Conservation (phyloP, 2,888 invertebrate genomes). For the Tolmerus cingulatus region DNA sequence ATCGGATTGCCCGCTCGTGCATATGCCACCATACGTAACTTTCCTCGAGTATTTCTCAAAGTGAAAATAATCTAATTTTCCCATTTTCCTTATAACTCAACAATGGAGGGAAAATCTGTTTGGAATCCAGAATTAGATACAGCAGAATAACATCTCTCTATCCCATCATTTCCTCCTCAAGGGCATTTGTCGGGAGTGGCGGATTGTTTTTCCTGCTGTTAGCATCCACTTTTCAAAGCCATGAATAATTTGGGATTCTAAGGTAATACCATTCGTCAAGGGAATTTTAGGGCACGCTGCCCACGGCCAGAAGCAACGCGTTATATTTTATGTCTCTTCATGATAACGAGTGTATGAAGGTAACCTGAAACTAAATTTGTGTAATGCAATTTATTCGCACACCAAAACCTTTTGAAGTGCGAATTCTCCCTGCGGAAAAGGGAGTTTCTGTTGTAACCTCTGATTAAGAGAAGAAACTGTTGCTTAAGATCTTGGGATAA, state of each 20-base stretch:
- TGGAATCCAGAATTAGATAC: slow-evolving; percentile 53
- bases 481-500: neutral
- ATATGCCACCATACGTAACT: slow-evolving; percentile 9
- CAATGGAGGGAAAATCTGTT: slow-evolving; percentile 52
- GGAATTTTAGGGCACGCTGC: slow-evolving; percentile 9
- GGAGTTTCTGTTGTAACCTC: neutral
- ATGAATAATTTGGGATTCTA: slow-evolving; percentile 45
- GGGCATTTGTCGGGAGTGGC: slow-evolving; percentile 40
- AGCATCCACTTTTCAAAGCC: slow-evolving; percentile 43
- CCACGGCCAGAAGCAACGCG: neutral
- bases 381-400: slow-evolving; percentile 17
- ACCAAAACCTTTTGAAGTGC: neutral
- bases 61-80: slow-evolving; percentile 53
- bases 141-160: slow-evolving; percentile 45
- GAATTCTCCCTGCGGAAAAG: neutral
- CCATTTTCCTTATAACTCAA: slow-evolving; percentile 50
- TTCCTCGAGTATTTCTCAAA: slow-evolving; percentile 49
- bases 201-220: slow-evolving; percentile 45
- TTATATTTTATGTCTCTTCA: neutral
- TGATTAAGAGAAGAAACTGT: neutral
- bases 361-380: slow-evolving; percentile 4
- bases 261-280: slow-evolving; percentile 19
- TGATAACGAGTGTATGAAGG: slow-evolving; percentile 6
- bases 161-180: slow-evolving; percentile 32
- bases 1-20: slow-evolving; percentile 4